phyloP scores from a whole-genome alignment of 2,113 vertebrate species.

The Hydropotes inermis region DNA sequence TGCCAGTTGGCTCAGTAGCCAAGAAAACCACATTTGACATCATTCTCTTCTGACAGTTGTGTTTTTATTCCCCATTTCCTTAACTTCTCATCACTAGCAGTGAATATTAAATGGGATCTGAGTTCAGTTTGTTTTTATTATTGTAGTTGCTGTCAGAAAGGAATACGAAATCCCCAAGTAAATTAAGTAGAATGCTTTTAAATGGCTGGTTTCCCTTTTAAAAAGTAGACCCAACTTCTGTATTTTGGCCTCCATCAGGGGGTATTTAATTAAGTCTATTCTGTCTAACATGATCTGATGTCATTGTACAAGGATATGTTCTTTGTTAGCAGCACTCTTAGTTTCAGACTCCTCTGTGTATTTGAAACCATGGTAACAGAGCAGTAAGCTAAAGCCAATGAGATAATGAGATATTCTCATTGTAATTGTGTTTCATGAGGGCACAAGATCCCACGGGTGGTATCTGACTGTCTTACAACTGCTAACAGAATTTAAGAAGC shows the following conservation, averaged over 20 bases:
- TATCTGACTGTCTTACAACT: slow-evolving; percentile 84
- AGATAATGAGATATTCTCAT: slow-evolving; percentile 92
- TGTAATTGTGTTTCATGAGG: slow-evolving; percentile 90
- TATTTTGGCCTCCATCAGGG: slow-evolving; percentile 80
- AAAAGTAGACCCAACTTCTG: slow-evolving; percentile 81
- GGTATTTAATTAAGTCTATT: slow-evolving; percentile 87
- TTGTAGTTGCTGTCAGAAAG: slow-evolving; percentile 3
- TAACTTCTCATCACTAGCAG: not conserved
- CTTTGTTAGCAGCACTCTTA: slow-evolving; percentile 88
- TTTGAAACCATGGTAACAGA: slow-evolving; percentile 91
- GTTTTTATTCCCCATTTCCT: slow-evolving; percentile 15
- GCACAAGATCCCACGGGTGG: slow-evolving; percentile 88
- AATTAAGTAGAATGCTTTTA: slow-evolving; percentile 59
- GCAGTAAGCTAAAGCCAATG: slow-evolving; percentile 92
- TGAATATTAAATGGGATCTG: not conserved
- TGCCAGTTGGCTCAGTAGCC: not conserved
- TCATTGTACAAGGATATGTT: slow-evolving; percentile 90
- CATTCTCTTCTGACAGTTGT: slow-evolving; percentile 10
- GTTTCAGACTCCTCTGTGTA: slow-evolving; percentile 90
- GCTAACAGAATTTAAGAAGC: slow-evolving; percentile 85
- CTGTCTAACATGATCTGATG: slow-evolving; percentile 89
- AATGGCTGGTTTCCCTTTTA: slow-evolving; percentile 53
- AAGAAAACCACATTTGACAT: not conserved
- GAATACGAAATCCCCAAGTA: slow-evolving; percentile 53
- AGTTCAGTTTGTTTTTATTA: slow-evolving; percentile 43